Percentiles rank a stretch among this genome's conserved stretches.
phyloP scores from a whole-genome alignment of 1,140 invertebrate species.

The Nephotettix cincticeps region DNA sequence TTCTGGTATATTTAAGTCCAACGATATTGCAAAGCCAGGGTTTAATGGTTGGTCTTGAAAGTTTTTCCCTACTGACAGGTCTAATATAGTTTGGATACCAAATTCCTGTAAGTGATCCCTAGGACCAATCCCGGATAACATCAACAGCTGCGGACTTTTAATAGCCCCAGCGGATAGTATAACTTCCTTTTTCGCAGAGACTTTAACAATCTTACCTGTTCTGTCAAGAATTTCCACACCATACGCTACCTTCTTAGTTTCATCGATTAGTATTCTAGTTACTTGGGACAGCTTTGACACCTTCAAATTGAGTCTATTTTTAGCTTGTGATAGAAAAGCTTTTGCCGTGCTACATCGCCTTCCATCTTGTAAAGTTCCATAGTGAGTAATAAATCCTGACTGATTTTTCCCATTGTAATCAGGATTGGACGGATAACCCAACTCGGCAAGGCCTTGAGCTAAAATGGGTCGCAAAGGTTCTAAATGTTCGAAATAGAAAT shows the following conservation, averaged over 20 bases:
- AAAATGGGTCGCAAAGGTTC: background rate
- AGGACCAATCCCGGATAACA: constrained; percentile 85
- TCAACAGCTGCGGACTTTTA: constrained; percentile 75
- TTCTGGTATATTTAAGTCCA: no score
- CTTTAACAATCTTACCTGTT: constrained; percentile 48
- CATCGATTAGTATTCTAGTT: constrained; percentile 62
- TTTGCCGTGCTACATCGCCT: constrained; percentile 25
- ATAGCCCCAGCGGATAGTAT: constrained; percentile 77
- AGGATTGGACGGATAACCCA: background rate
- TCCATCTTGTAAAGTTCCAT: constrained; percentile 42
- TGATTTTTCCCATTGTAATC: constrained; percentile 74
- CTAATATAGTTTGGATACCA: constrained; percentile 60
- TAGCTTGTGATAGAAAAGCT: constrained; percentile 58
- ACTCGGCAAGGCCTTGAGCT: background rate
- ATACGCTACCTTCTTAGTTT: constrained; percentile 49
- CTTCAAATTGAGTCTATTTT: constrained; percentile 60
- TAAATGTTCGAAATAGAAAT: background rate
- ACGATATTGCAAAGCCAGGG: no score
- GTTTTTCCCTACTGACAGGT: no score
- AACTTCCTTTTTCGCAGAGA: constrained; percentile 56
- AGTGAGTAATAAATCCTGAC: constrained; percentile 49
- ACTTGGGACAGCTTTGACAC: constrained; percentile 55
- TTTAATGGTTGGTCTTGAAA: no score
- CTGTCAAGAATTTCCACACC: constrained; percentile 45
- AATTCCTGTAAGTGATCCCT: constrained; percentile 65